A percentile compares a stretch with the other conserved stretches of the same genome.
Evolutionary conservation across 2,797 vertebrate species (phyloP).

Genomic region (Orestias chungarensis): DNA sequence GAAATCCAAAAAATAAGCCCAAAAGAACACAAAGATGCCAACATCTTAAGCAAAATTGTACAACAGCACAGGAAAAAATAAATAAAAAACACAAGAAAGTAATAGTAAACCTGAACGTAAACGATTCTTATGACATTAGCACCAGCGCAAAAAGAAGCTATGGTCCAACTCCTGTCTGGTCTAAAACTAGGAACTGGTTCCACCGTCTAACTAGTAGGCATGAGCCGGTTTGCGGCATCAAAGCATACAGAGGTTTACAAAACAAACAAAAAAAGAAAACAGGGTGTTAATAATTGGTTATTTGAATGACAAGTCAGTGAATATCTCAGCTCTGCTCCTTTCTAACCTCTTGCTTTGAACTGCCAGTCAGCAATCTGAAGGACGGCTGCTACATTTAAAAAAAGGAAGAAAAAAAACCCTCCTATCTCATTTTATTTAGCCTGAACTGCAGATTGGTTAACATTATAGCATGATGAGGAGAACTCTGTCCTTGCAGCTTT

Average conservation of each 20-base stretch:
- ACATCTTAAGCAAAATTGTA: neutral
- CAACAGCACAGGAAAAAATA: neutral
- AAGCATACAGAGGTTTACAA: neutral
- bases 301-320: neutral
- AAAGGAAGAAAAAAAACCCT: neutral
- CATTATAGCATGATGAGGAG: too few relatives aligned
- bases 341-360: neutral
- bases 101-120: neutral
- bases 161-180: conserved; percentile 22
- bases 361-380: neutral
- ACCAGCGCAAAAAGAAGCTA: conserved; percentile 25
- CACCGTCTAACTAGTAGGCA: neutral
- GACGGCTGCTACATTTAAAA: neutral
- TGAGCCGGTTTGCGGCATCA: neutral
- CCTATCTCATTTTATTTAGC: neutral
- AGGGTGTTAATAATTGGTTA: neutral
- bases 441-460: neutral
- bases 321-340: neutral
- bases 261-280: neutral
- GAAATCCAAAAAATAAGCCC: conserved; percentile 2
- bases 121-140: too few relatives aligned
- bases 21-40: neutral
- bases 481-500: neutral
- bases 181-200: conserved; percentile 25
- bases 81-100: conserved; percentile 11